Evolutionary conservation across 2,113 vertebrate species (phyloP), one percentile per base, ranked within the genome.

Genomic region (Addax nasomaculatus): DNA sequence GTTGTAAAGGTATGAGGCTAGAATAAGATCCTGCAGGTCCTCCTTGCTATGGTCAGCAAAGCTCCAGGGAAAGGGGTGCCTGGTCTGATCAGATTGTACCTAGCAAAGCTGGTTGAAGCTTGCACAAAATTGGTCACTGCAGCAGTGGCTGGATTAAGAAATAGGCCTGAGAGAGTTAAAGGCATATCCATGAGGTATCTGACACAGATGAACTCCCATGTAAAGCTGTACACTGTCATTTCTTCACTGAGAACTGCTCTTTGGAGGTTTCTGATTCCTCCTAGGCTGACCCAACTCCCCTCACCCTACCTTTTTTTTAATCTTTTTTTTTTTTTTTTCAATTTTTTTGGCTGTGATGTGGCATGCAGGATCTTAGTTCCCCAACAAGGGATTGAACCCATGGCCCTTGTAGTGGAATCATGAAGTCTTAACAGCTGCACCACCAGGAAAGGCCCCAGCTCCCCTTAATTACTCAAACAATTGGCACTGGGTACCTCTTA

Each of bases 391-490:
- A 76, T 43, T 39, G 70, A 43, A 76, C 0, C 12, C 70, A 76
- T 3, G 12, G 36, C 21, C 70, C 70, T 43, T 76, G 39, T 43
- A 43, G 70, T 43, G 12, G 39, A 76, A 43, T 76, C 23, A 27
- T 15, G 12, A 27, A 76, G 39, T 76, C 39, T 76, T 76, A 76
- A 43, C 39, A 43, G 39, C 12, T 43, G 23, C 23, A 43, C 39
- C 23, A 76, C 6, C 23, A 43, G 23, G 12, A 43, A 76, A 76
- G 70, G 23, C 70, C 6, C 39, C 23, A 43, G 70, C 6, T 76
- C 39, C 70, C 70, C 39, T 90, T 78, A 91, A 80, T 64, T 64
- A 67, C 3, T 51, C 58, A 85, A 80, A 45, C 30, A 94, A 49
- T 9, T 85, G 49, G 17, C 49, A 36, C 12, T 43, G 33, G 49